phyloP scores from a whole-genome alignment of 1,140 invertebrate species.

The Apis laboriosa region DNA sequence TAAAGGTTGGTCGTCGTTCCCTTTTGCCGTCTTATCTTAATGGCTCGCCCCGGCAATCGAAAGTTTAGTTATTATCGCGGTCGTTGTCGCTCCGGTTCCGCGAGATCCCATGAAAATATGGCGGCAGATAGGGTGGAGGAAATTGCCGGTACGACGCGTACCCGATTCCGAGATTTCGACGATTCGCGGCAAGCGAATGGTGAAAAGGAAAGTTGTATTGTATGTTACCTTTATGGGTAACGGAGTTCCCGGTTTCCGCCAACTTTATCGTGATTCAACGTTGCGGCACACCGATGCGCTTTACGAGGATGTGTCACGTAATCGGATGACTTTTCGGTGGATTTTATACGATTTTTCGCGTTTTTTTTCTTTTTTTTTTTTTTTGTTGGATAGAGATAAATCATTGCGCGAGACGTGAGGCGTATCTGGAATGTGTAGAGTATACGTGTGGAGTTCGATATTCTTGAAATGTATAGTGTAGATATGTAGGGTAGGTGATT shows the following conservation, averaged over 20 bases:
- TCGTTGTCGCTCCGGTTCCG: conserved; percentile 59
- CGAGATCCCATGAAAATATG: conserved; percentile 55
- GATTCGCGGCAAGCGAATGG: background rate
- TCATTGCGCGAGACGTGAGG: background rate
- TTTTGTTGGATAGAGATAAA: no score
- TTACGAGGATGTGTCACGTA: background rate
- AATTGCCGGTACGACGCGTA: conserved; percentile 57
- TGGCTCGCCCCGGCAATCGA: conserved; percentile 65
- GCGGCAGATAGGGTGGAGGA: conserved; percentile 53
- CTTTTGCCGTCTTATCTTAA: conserved; percentile 68
- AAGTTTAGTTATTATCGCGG: conserved; percentile 71
- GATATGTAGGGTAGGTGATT: no score
- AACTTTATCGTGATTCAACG: conserved; percentile 3
- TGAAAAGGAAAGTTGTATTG: conserved; percentile 37
- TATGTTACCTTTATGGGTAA: background rate
- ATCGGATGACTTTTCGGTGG: background rate
- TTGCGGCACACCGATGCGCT: background rate
- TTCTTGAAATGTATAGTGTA: no score
- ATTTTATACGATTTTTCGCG: background rate
- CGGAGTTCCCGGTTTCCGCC: background rate
- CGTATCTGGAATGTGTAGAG: background rate
- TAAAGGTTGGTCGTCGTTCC: conserved; percentile 24
- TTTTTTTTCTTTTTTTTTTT: no score
- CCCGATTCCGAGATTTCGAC: conserved; percentile 22
- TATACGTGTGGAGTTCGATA: no score